Conservation (phyloP, 92 coral and sea anemone genomes). For the Siderastrea siderea region DNA sequence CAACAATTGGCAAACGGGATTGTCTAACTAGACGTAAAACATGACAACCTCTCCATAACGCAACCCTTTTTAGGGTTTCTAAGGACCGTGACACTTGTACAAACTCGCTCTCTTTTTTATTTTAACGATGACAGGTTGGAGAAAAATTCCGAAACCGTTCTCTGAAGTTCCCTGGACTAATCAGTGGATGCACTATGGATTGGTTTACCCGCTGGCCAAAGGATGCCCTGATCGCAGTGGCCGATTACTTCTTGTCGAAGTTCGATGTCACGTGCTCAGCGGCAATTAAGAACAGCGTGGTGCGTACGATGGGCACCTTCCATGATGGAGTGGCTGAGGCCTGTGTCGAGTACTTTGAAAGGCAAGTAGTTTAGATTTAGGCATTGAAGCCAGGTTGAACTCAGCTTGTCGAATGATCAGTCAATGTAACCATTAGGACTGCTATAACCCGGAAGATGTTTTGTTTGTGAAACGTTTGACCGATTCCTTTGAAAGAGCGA, state of each 20-base stretch:
- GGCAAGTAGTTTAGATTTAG: slow-evolving; percentile 9
- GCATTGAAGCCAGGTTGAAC: too few species aligned
- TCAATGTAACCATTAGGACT: too few species aligned
- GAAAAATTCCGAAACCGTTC: slow-evolving; percentile 94
- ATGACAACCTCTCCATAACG: too few species aligned
- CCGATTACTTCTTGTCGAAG: slow-evolving; percentile 92
- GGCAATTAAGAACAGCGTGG: slow-evolving; percentile 83
- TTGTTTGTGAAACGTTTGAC: too few species aligned
- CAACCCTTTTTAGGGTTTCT: background rate
- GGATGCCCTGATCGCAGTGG: slow-evolving; percentile 93
- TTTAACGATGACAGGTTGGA: slow-evolving; percentile 66
- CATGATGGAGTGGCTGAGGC: slow-evolving; percentile 92
- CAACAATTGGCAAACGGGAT: too few species aligned
- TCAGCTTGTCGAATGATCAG: too few species aligned
- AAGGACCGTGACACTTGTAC: background rate
- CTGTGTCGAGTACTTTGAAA: slow-evolving; percentile 89
- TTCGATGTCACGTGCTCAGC: slow-evolving; percentile 89
- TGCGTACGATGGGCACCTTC: slow-evolving; percentile 89
- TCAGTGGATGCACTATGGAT: slow-evolving; percentile 95
- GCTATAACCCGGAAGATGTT: too few species aligned
- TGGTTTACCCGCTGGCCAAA: slow-evolving; percentile 99
- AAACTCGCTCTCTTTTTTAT: background rate
- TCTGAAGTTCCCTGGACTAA: slow-evolving; percentile 88
- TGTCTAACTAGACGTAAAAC: too few species aligned
- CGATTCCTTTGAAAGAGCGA: too few species aligned